phyloP scores from a whole-genome alignment of 2,113 vertebrate species.

The Limnothrissa miodon region DNA sequence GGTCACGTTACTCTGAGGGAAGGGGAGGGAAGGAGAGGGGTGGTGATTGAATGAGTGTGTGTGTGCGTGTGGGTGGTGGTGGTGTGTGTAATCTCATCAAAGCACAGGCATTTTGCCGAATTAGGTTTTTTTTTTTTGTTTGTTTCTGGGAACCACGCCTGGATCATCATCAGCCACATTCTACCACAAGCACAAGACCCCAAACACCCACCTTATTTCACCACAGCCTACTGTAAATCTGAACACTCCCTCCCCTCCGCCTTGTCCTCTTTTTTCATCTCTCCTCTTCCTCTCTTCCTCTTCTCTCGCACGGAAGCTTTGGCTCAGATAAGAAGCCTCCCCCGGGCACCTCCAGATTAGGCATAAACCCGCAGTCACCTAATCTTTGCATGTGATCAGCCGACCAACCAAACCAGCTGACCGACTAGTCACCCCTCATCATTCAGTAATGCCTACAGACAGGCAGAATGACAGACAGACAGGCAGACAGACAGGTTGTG shows the following conservation, averaged over 20 bases:
- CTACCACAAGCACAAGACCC: neutral
- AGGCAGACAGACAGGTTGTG: too few species aligned
- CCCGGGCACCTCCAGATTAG: slow-evolving; percentile 8
- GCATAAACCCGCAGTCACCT: neutral
- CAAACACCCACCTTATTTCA: neutral
- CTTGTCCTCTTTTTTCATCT: too few species aligned
- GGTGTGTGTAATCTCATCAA: neutral
- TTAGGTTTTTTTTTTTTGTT: neutral
- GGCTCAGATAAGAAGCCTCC: neutral
- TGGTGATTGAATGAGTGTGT: neutral
- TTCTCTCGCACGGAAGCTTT: neutral
- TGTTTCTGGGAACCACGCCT: neutral
- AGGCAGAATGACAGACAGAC: too few species aligned
- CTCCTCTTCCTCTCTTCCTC: neutral
- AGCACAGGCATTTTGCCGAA: neutral
- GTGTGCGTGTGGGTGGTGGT: neutral
- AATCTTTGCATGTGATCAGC: neutral
- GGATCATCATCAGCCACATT: neutral
- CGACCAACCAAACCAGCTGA: too few species aligned
- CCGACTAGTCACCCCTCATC: too few species aligned
- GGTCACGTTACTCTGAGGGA: neutral
- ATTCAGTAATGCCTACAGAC: too few species aligned
- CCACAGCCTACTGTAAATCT: neutral
- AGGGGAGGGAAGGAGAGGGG: neutral
- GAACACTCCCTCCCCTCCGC: neutral